Evolutionary conservation across 1,140 invertebrate genomes (phyloP), one percentile per base, ranked within the genome.

Genomic region (Dolichoris vasculosae): DNA sequence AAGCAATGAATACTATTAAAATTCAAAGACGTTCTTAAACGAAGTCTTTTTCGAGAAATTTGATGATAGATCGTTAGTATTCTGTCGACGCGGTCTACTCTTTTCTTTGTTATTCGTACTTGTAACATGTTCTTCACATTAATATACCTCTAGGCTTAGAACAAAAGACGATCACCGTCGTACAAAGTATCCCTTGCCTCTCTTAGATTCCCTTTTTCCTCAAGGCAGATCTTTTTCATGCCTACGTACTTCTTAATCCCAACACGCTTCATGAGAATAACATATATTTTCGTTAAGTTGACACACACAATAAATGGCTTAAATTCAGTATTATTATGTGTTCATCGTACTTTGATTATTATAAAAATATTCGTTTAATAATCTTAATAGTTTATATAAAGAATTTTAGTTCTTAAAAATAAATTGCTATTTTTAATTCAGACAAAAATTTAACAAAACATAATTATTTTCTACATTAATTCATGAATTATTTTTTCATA

Each of bases 241-340:
- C 81, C 79, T 87, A 85, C 75, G 69, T 76, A 67, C 67, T 82
- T 86, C 76, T 86, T 88, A 80, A 84, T 69, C 75, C 82, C 82
- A 69, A 78, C 55, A 69, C 73, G 87, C 73, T 77, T 59, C 86
- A 89, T 86, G 84, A 81, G 84, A 82, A 77, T 83, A 87, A 88
- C 91, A 91, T 93, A 92, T 92, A 93, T 93, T 92, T 93, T 93
- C 92, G 91, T 93, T 93, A 93, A 92, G 84, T 91, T 91, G 89
- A 91, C 91, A 89, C 90, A 89, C 55, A 87, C 83, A 67, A 87
- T 88, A 90, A 91, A 89, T 91, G 90, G 88, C 88, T 93, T 90
- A 92, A 93, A 93, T 93, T 92, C 92, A 88, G 90, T 90, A 92
- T 93, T 90, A 78, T 69, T 78, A 7, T 77, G 48, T 84, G 43